Base-by-base conservation (phyloP, 2,797 vertebrate genomes). In the Ctenopoma kingsleyae region DNA sequence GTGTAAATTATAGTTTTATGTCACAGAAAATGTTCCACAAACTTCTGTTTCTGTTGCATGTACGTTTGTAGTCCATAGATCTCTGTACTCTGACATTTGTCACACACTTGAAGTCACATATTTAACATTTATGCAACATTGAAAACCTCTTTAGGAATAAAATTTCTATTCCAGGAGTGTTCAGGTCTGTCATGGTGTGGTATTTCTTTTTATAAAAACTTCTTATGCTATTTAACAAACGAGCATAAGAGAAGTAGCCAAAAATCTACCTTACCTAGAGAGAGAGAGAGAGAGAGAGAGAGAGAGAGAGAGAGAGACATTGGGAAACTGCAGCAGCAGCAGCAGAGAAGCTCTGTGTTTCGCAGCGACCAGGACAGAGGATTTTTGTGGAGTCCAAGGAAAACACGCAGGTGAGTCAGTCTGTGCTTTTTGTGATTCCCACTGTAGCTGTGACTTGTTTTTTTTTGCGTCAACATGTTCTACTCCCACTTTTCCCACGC, bases 311-410 rank as follows among this genome's bases (percentile, higher is more conserved):
- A n/a, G 54, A 65, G 50, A 47, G 23, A 27, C 47, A 23, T 8
- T 57, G 77, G 66, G 47, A 66, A 80, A 66, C 81, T 79, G 85
- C 89, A 74, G 86, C 86, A 85, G 83, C 62, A 85, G 83, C 62
- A 44, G 78, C 76, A 76, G 78, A 69, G 58, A 19, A 70, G 60
- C 61, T 75, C 61, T 9, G 35, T 57, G 78, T 71, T 60, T 49
- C 58, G 55, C 58, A 12, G 75, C 64, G 43, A 50, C 62, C 30
- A 80, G 68, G 71, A 76, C 56, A 13, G 36, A 67, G 80, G 75
- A 68, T 80, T 72, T 65, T 17, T 12, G 25, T 35, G 60, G 64
- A 60, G 58, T 54, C 35, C 27, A 43, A 10, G 47, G 35, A 36
- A 75, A 71, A 55, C 55, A 35, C n/a, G 27, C 78, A 87, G 89